phyloP scores from a whole-genome alignment of 1,140 invertebrate genomes.

The Kradibia gibbosae region DNA sequence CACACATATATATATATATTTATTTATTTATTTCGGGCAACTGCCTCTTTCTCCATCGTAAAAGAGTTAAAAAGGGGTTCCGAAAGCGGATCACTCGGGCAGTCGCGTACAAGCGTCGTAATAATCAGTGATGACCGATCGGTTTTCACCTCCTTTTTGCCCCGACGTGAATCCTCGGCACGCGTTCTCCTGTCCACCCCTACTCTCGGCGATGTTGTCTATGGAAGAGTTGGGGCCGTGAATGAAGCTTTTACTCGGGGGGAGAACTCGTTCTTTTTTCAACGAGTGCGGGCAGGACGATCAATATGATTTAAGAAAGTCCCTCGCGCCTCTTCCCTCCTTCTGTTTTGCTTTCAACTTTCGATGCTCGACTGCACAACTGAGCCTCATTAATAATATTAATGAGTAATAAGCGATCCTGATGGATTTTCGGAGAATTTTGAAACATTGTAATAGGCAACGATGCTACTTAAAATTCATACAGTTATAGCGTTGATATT shows the following conservation, averaged over 20 bases:
- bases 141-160: neutral
- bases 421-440: too few relatives aligned
- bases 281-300: neutral
- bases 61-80: neutral
- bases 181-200: neutral
- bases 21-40: too few relatives aligned
- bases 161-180: neutral
- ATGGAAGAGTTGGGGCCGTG: neutral
- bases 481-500: too few relatives aligned
- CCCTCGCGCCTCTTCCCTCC: neutral
- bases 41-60: too few relatives aligned
- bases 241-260: neutral
- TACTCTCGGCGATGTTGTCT: neutral
- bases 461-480: too few relatives aligned
- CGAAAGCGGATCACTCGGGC: neutral
- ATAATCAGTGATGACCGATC: constrained; percentile 20
- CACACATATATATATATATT: too few relatives aligned
- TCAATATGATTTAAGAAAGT: neutral
- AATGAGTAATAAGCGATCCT: too few relatives aligned
- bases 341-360: constrained; percentile 9
- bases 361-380: neutral
- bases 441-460: too few relatives aligned
- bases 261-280: neutral
- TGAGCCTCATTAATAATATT: too few relatives aligned
- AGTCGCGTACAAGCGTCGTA: neutral